Evolutionary conservation across 2,888 invertebrate species (phyloP).

Genomic region (Gryllus longicercus): DNA sequence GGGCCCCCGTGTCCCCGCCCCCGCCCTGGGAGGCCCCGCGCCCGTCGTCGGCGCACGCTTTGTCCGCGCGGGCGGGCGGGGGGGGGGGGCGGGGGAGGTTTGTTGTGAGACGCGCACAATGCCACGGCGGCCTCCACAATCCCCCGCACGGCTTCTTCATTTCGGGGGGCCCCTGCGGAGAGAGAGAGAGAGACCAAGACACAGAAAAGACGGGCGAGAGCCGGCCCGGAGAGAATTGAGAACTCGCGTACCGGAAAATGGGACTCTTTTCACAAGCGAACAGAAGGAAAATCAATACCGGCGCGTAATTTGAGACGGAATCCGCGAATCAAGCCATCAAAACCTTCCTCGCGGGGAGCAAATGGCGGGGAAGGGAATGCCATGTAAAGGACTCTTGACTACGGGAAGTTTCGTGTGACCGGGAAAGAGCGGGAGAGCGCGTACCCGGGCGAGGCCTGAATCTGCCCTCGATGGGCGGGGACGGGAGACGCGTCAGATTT

Average conservation of each 20-base stretch:
- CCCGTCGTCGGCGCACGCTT: neutral
- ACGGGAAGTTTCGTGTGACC: neutral
- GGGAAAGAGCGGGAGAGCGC: neutral
- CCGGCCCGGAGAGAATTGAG: too few relatives aligned
- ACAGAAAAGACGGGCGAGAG: neutral
- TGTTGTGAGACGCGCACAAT: neutral
- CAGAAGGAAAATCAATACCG: neutral
- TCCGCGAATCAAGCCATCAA: neutral
- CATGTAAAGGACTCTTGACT: neutral
- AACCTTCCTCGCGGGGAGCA: neutral
- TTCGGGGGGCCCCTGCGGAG: neutral
- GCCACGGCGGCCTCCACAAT: neutral
- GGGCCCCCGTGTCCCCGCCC: neutral
- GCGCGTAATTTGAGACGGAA: neutral
- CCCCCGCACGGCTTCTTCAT: neutral
- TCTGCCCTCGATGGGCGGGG: too few relatives aligned
- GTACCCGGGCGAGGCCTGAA: neutral
- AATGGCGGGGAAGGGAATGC: neutral
- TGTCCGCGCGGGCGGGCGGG: neutral
- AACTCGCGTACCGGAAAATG: too few relatives aligned
- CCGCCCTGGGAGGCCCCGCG: neutral
- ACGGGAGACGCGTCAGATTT: too few relatives aligned
- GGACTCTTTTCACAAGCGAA: too few relatives aligned
- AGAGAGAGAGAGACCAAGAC: neutral
- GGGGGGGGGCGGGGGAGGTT: neutral